Conservation (phyloP, 1,140 invertebrate genomes). For the Dryas iulia region DNA sequence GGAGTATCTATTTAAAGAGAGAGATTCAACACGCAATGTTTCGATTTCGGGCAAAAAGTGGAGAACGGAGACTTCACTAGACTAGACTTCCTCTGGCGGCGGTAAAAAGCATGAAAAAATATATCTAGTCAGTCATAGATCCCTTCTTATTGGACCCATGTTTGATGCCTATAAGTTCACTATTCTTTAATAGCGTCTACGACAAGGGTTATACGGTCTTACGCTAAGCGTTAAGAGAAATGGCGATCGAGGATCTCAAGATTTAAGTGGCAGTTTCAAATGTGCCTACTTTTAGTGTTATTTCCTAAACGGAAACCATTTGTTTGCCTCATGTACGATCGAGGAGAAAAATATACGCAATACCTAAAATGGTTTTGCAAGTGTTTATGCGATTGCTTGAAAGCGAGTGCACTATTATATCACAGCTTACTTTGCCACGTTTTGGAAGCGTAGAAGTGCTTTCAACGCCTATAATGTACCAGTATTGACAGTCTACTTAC, state of each 20-base stretch:
- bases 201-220: slow-evolving; percentile 51
- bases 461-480: slow-evolving; percentile 7
- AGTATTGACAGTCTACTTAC: background rate
- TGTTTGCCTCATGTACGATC: slow-evolving; percentile 72
- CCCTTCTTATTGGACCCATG: slow-evolving; percentile 14
- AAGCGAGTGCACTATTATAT: slow-evolving; percentile 50
- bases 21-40: too few species aligned
- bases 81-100: too few species aligned
- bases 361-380: slow-evolving; percentile 51
- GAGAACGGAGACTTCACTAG: too few species aligned
- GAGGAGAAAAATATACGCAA: slow-evolving; percentile 66
- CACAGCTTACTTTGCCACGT: slow-evolving; percentile 39
- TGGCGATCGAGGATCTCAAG: slow-evolving; percentile 75
- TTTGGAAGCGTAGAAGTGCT: slow-evolving; percentile 18
- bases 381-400: slow-evolving; percentile 58
- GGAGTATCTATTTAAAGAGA: background rate
- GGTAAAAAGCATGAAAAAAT: too few species aligned
- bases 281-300: slow-evolving; percentile 79
- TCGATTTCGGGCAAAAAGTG: too few species aligned
- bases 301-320: slow-evolving; percentile 78
- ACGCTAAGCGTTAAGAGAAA: slow-evolving; percentile 69
- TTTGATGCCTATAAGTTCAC: slow-evolving; percentile 13
- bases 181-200: slow-evolving; percentile 55
- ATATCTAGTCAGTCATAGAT: too few species aligned
- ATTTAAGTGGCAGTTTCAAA: slow-evolving; percentile 78